Evolutionary conservation across 1,140 invertebrate species (phyloP), one percentile per base, ranked within the genome.

Genomic region (Phymastichus coffea): DNA sequence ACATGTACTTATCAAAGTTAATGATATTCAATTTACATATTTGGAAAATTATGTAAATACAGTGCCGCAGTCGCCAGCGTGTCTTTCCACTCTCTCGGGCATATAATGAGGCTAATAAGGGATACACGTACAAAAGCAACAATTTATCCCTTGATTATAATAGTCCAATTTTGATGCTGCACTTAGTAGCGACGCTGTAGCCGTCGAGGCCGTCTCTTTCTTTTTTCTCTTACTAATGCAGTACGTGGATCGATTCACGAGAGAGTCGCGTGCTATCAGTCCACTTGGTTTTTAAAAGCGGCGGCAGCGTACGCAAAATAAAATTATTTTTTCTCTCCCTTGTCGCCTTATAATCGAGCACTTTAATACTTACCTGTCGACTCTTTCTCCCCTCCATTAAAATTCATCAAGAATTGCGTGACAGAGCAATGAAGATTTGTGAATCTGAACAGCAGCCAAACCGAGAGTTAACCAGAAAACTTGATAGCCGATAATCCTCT

Each of bases 301-400:
- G 28, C 28, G 12, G 28, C 28, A 30, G 28, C 28, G 12, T 12
- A 6, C 6, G 6, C 28, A 30, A 49, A 8, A n/a, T 52, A 3
- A 46, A 23, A 22, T 44, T 53, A 53, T 10, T 26, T 1, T 33
- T 35, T 35, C 35, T 49, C 28, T 19, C 7, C n/a, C n/a, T n/a
- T 15, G 15, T 35, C 47, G 14, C 19, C 15, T 25, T 33, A 56
- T 44, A 56, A 33, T 44, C 17, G 26, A 54, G 37, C 20, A 33
- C n/a, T n/a, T n/a, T n/a, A n/a, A n/a, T n/a, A n/a, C n/a, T n/a
- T n/a, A 41, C 26, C 15, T n/a, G 6, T 40, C 22, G 23, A 7
- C 22, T 4, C 55, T 46, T 37, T 57, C n/a, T 38, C 37, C 43
- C 10, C 30, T 9, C 43, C n/a, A 35, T 57, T 47, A 46, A n/a